Conservation (phyloP, 2,797 vertebrate species). For the Allobates femoralis region DNA sequence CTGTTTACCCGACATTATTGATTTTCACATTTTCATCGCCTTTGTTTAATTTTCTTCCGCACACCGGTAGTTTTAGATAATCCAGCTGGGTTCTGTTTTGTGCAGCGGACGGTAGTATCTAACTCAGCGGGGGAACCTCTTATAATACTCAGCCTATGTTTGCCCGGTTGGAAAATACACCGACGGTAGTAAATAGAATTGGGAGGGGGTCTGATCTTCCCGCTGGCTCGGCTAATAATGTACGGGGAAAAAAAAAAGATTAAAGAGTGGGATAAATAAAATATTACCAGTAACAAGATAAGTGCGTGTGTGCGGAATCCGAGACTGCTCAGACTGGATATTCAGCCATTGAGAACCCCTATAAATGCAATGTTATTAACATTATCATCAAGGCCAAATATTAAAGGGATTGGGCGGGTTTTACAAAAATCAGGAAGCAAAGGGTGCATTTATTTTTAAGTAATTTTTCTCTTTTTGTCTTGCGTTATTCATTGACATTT, state of each 20-base stretch:
- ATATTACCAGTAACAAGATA: constrained; percentile 54
- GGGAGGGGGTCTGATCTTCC: constrained; percentile 73
- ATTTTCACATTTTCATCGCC: constrained; percentile 71
- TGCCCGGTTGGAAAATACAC: constrained; percentile 71
- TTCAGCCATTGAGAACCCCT: not conserved
- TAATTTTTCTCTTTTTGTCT: too few species aligned
- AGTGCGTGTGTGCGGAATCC: not conserved
- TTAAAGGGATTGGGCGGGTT: not conserved
- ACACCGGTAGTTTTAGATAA: constrained; percentile 65
- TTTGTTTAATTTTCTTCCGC: constrained; percentile 71
- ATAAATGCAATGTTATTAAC: not conserved
- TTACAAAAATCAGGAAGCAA: not conserved
- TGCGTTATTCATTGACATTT: too few species aligned
- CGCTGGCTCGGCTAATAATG: constrained; percentile 73
- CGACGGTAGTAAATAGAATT: constrained; percentile 76
- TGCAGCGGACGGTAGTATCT: constrained; percentile 68
- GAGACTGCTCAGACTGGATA: not conserved
- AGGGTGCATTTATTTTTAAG: too few species aligned
- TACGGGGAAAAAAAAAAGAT: constrained; percentile 66
- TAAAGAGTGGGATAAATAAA: constrained; percentile 48
- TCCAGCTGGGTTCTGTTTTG: constrained; percentile 70
- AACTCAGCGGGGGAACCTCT: constrained; percentile 77
- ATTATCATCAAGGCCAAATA: not conserved
- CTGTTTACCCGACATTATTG: constrained; percentile 55
- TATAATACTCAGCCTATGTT: constrained; percentile 71